Percentiles rank a stretch among this genome's conserved stretches.
These are phyloP conservation scores for Eledona agricola DNA, from an alignment of 2,888 invertebrate genomes.

Conservation along the genomic window DNA sequence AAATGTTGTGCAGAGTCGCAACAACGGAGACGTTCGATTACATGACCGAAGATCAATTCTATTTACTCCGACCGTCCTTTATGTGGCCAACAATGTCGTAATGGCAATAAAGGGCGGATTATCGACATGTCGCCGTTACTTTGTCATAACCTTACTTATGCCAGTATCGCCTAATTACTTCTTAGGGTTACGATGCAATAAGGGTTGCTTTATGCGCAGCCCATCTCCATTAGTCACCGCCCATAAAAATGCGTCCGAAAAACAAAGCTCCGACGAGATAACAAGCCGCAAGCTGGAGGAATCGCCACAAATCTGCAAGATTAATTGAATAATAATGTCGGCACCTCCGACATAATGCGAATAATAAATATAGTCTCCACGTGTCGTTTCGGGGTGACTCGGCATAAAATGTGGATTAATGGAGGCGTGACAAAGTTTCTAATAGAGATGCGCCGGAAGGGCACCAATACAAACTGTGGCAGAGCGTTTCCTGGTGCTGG, in stretches of 20 bases:
- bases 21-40: too few species aligned
- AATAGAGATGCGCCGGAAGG: slow-evolving; percentile 55
- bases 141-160: slow-evolving; percentile 20
- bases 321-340: slow-evolving; percentile 31
- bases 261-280: slow-evolving; percentile 14
- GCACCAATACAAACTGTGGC: slow-evolving; percentile 50
- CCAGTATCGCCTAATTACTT: slow-evolving; percentile 38
- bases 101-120: slow-evolving; percentile 13
- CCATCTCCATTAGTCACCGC: slow-evolving; percentile 37
- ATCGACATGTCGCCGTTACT: slow-evolving; percentile 27
- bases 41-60: too few species aligned
- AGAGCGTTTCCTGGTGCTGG: slow-evolving; percentile 43
- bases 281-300: not conserved
- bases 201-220: slow-evolving; percentile 37
- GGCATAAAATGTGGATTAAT: slow-evolving; percentile 57
- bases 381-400: slow-evolving; percentile 52
- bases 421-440: slow-evolving; percentile 54
- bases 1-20: too few species aligned
- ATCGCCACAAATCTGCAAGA: slow-evolving; percentile 14
- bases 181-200: slow-evolving; percentile 38
- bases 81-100: slow-evolving; percentile 1
- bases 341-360: slow-evolving; percentile 30
- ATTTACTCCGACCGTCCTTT: too few species aligned
- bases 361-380: slow-evolving; percentile 49
- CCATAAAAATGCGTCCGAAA: slow-evolving; percentile 31